phyloP scores from a whole-genome alignment of 2,888 invertebrate species.

The Platycheirus albimanus region DNA sequence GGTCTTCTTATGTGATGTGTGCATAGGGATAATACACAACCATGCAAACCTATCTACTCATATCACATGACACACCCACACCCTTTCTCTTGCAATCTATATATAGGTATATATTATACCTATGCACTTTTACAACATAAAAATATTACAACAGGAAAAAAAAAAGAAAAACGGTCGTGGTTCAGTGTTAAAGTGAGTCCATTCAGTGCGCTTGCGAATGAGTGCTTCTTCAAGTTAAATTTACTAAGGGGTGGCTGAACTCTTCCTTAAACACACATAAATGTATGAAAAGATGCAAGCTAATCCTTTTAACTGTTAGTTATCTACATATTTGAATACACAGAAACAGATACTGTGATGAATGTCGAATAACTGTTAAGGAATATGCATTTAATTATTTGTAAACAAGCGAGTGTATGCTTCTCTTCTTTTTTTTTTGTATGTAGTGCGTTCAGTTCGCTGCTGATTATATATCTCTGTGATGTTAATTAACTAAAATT shows the following conservation, averaged over 20 bases:
- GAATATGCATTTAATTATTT: conserved; percentile 72
- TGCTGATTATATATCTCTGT: conserved; percentile 22
- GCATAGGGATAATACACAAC: conserved; percentile 6
- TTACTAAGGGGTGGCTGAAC: conserved; percentile 54
- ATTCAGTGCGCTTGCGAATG: conserved; percentile 68
- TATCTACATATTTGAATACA: background rate
- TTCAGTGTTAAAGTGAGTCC: conserved; percentile 65
- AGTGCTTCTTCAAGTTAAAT: conserved; percentile 43
- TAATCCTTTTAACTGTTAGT: conserved; percentile 51
- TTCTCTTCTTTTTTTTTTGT: background rate
- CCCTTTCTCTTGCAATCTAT: conserved; percentile 28
- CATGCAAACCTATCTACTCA: background rate
- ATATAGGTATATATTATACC: too few species aligned
- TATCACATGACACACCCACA: conserved; percentile 39
- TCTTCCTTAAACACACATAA: conserved; percentile 23
- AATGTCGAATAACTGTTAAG: conserved; percentile 24
- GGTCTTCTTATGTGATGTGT: background rate
- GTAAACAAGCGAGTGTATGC: conserved; percentile 60
- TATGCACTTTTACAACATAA: conserved; percentile 65
- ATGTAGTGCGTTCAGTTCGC: conserved; percentile 46
- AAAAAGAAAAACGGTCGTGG: conserved; percentile 13
- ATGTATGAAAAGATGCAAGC: conserved; percentile 58
- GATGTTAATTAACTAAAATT: conserved; percentile 56
- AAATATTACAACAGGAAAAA: background rate
- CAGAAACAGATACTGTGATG: conserved; percentile 4